These are phyloP conservation scores for Solenopsis fugax DNA, from an alignment of 1,140 invertebrate genomes.

Conservation along the genomic window DNA sequence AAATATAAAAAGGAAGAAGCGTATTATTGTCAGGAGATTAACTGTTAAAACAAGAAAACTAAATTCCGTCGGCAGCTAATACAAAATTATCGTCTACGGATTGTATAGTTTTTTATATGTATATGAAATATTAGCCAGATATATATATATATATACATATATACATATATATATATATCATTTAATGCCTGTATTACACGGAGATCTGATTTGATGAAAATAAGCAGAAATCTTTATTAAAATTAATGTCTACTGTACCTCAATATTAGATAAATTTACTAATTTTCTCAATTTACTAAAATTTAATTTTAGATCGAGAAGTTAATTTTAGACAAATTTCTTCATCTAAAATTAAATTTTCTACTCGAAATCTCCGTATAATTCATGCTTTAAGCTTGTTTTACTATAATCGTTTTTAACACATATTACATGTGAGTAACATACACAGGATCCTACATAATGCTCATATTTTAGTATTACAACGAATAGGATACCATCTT, in stretches of 20 bases:
- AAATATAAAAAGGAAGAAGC: constrained; percentile 64
- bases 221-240: neutral
- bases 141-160: constrained; percentile 65
- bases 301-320: constrained; percentile 34
- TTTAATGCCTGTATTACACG: constrained; percentile 71
- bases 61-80: constrained; percentile 80
- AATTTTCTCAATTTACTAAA: constrained; percentile 29
- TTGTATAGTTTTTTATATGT: constrained; percentile 83
- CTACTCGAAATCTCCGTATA: constrained; percentile 70
- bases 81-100: constrained; percentile 77
- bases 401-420: constrained; percentile 83
- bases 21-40: constrained; percentile 65
- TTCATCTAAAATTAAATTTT: constrained; percentile 34
- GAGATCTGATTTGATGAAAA: constrained; percentile 46
- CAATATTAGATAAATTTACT: neutral
- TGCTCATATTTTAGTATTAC: constrained; percentile 85
- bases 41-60: constrained; percentile 51
- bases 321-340: constrained; percentile 7
- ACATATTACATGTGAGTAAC: constrained; percentile 80
- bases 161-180: constrained; percentile 70
- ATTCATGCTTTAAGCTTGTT: constrained; percentile 77
- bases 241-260: constrained; percentile 12
- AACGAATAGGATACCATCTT: constrained; percentile 84
- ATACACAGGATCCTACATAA: constrained; percentile 83
- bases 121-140: constrained; percentile 63